These are phyloP conservation scores for Teleopsis dalmanni DNA, from an alignment of 1,140 invertebrate species.

Conservation along the genomic window DNA sequence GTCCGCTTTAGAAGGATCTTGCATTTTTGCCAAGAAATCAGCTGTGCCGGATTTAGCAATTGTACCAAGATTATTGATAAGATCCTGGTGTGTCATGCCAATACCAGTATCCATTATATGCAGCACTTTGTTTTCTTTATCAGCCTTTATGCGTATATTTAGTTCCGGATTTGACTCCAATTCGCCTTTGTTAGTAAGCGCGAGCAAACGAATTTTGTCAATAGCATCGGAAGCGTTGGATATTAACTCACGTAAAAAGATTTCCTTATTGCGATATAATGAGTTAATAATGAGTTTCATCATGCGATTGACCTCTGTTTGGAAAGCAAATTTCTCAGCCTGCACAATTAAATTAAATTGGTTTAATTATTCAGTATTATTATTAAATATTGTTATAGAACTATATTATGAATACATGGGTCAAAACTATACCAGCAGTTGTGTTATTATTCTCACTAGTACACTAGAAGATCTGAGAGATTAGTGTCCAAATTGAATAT, in stretches of 20 bases:
- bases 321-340: constrained; percentile 89
- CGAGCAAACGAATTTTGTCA: constrained; percentile 89
- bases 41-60: constrained; percentile 99
- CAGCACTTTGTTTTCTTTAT: constrained; percentile 89
- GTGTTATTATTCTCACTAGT: no score
- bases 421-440: no score
- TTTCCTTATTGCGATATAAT: constrained; percentile 97
- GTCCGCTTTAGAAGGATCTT: constrained; percentile 53
- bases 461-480: no score
- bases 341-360: constrained; percentile 15
- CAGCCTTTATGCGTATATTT: constrained; percentile 89
- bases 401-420: no score
- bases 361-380: background rate
- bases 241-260: constrained; percentile 94
- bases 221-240: constrained; percentile 95
- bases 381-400: background rate
- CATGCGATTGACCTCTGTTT: constrained; percentile 97
- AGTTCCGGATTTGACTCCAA: constrained; percentile 75
- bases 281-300: constrained; percentile 99
- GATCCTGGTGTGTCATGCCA: constrained; percentile 94
- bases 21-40: constrained; percentile 93
- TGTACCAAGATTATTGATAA: constrained; percentile 95
- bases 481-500: no score
- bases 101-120: constrained; percentile 96
- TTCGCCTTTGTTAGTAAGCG: constrained; percentile 77